Conservation (phyloP, 1,140 invertebrate genomes). For the honey bee (Apis mellifera) region DNA sequence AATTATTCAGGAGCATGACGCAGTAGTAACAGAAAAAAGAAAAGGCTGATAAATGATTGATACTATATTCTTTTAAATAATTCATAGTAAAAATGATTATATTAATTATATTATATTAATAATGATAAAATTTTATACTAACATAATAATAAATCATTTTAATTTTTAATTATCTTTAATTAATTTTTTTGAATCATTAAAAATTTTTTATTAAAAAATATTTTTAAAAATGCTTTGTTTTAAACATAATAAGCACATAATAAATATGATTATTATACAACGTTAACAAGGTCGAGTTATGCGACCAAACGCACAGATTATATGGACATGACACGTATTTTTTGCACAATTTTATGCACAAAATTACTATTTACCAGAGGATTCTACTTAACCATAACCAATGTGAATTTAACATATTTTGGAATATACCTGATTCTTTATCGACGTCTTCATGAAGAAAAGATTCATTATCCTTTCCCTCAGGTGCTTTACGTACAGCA, state of each 20-base stretch:
- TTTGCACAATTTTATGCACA: conserved; percentile 48
- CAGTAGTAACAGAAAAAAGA: conserved; percentile 74
- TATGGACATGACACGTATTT: conserved; percentile 39
- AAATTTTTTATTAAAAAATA: background rate
- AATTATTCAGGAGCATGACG: conserved; percentile 75
- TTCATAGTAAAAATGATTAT: conserved; percentile 14
- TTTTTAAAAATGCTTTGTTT: conserved; percentile 18
- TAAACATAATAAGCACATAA: conserved; percentile 8
- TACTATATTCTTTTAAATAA: conserved; percentile 39
- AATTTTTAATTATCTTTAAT: conserved; percentile 14
- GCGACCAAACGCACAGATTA: conserved; percentile 29
- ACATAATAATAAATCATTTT: background rate
- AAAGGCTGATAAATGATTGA: conserved; percentile 75
- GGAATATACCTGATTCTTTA: conserved; percentile 82
- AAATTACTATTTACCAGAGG: conserved; percentile 74
- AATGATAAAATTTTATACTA: background rate
- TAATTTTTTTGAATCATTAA: background rate
- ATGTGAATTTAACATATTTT: conserved; percentile 70
- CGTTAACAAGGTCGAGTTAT: conserved; percentile 43
- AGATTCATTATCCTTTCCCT: conserved; percentile 89
- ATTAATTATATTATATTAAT: background rate
- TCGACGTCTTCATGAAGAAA: conserved; percentile 83
- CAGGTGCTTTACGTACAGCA: conserved; percentile 85
- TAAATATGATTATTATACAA: conserved; percentile 36
- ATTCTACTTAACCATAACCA: conserved; percentile 79